These are phyloP conservation scores for Meteorus cinctellus DNA, from an alignment of 2,888 invertebrate species.

Conservation along the genomic window DNA sequence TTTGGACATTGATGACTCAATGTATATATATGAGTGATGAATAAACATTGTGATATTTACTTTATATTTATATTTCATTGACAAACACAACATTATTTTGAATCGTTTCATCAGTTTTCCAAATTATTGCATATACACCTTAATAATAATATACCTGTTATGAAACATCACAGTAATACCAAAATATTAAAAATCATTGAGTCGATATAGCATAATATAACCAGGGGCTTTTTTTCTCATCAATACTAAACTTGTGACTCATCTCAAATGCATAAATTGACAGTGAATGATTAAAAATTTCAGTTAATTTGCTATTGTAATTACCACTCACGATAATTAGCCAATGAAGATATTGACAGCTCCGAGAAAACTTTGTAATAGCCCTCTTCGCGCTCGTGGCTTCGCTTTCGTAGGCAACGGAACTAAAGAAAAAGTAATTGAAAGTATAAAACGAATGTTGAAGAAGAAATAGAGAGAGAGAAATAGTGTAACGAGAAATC, in stretches of 20 bases:
- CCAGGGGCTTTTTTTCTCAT: not conserved
- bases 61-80: not conserved
- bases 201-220: not conserved
- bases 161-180: not conserved
- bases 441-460: conserved; percentile 16
- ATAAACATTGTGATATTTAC: conserved; percentile 27
- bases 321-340: not conserved
- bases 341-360: conserved; percentile 17
- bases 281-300: not conserved
- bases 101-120: not conserved
- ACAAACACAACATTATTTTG: not conserved
- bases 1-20: not conserved
- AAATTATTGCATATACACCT: not conserved
- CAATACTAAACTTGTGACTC: not conserved
- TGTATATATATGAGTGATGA: conserved; percentile 2
- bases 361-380: conserved; percentile 30
- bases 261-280: not conserved
- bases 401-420: not conserved
- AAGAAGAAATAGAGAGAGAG: not conserved
- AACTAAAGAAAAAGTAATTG: not conserved
- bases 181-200: not conserved
- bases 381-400: conserved; percentile 14
- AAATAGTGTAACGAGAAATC: conserved; percentile 52
- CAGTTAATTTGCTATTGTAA: not conserved
- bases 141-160: not conserved